Base-by-base conservation (phyloP, 2,888 invertebrate genomes). In the Artemia sinica region DNA sequence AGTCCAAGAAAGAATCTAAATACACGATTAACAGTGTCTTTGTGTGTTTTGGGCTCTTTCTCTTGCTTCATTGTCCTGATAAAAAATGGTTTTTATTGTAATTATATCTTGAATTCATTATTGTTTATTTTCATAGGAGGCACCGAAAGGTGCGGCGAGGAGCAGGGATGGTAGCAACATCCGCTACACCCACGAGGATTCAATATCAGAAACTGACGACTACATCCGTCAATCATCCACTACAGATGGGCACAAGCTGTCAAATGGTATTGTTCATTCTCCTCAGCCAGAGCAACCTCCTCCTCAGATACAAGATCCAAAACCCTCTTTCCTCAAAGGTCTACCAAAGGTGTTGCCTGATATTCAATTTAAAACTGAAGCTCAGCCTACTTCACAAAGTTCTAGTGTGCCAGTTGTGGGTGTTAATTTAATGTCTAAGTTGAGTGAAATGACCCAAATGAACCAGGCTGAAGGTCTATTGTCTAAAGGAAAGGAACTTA, bases 401-500 rank as follows among this genome's bases (percentile, higher is more conserved):
- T 69, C 70, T 68, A 68, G 67, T 68, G 71, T 81, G 80, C 84
- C 79, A 52, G 75, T 76, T 75, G 68, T 71, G 71, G 72, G 72
- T 72, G 73, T 72, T 72, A 72, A 72, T 71, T 83, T 91, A 74
- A 90, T 91, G 86, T 89, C 90, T 78, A 91, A 91, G 80, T 85
- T 91, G 77, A 85, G 88, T 75, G 91, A 91, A 78, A 89, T 91
- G 82, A 88, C 90, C 70, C 73, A 73, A 68, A 80, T 80, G 65
- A 87, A 87, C 72, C 89, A 90, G 74, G 91, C 91, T 72, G 90
- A 90, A 75, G 91, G 91, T 77, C 89, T 91, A 74, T 83, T 91
- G 75, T 90, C 91, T 77, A 91, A 91, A 80, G 91, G 91, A 76
- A 91, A 92, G 81, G 91, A 91, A 82, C 85, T 91, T 74, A 89